phyloP scores from a whole-genome alignment of 2,888 invertebrate species.

The Aplocera efformata region DNA sequence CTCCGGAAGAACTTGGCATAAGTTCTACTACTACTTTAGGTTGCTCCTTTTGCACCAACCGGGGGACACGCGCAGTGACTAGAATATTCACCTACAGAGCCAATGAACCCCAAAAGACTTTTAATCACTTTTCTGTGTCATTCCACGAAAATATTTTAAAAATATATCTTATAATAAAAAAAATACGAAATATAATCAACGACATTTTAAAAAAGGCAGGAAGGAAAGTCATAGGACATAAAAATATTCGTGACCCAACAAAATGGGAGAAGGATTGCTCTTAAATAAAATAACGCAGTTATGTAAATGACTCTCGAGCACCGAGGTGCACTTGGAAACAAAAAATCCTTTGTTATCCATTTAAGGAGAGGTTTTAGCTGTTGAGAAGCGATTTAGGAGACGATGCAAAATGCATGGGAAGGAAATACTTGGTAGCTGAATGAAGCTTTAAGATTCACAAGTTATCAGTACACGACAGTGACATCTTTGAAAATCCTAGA shows the following conservation, averaged over 20 bases:
- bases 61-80: too few relatives aligned
- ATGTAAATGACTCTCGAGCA: conserved; percentile 63
- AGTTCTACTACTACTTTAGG: too few relatives aligned
- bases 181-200: background rate
- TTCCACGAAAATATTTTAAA: too few relatives aligned
- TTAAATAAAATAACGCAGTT: conserved; percentile 68
- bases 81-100: too few relatives aligned
- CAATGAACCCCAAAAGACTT: too few relatives aligned
- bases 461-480: too few relatives aligned
- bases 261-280: conserved; percentile 50
- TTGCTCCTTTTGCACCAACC: too few relatives aligned
- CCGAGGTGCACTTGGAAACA: conserved; percentile 51
- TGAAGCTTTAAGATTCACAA: too few relatives aligned
- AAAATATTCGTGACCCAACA: conserved; percentile 54
- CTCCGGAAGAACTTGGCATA: too few relatives aligned
- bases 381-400: conserved; percentile 16
- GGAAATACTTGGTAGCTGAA: background rate
- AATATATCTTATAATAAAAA: too few relatives aligned
- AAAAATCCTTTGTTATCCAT: conserved; percentile 56
- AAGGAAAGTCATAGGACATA: conserved; percentile 41
- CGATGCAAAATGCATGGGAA: conserved; percentile 8
- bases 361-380: conserved; percentile 27
- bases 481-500: too few relatives aligned
- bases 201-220: conserved; percentile 18
- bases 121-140: too few relatives aligned